A percentile compares a stretch with the other conserved stretches of the same genome.
These are phyloP conservation scores for Plotosus lineatus DNA, from an alignment of 2,113 vertebrate species.

Conservation along the genomic window DNA sequence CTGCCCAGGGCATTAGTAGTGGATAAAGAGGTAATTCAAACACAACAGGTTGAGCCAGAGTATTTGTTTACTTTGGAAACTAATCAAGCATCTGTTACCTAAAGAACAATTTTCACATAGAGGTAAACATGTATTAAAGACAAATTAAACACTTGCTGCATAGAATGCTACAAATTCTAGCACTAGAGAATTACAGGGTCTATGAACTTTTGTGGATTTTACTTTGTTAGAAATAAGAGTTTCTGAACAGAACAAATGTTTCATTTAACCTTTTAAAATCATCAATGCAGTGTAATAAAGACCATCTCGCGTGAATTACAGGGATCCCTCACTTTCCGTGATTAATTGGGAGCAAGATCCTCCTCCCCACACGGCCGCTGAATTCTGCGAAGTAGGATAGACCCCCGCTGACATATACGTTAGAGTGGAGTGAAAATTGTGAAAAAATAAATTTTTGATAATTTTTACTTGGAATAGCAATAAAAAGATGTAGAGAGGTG, in stretches of 20 bases:
- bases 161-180: conserved; percentile 1
- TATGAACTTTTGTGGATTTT: neutral
- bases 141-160: neutral
- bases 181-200: neutral
- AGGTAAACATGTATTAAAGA: neutral
- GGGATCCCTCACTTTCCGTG: too few species aligned
- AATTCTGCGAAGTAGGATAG: too few species aligned
- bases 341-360: too few species aligned
- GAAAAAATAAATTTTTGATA: too few species aligned
- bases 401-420: too few species aligned
- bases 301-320: neutral
- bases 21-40: conserved; percentile 49
- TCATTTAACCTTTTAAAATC: neutral
- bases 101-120: neutral
- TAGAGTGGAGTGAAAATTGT: too few species aligned
- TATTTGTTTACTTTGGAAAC: conserved; percentile 62
- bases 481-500: too few species aligned
- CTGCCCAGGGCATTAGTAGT: conserved; percentile 7
- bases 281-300: neutral
- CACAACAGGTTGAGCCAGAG: conserved; percentile 48
- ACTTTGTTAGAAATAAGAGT: neutral
- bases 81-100: conserved; percentile 27
- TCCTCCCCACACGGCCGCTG: too few species aligned
- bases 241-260: neutral
- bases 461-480: too few species aligned